These are phyloP conservation scores for Mormoops blainvillei DNA, from an alignment of 2,113 vertebrate species.

Conservation along the genomic window DNA sequence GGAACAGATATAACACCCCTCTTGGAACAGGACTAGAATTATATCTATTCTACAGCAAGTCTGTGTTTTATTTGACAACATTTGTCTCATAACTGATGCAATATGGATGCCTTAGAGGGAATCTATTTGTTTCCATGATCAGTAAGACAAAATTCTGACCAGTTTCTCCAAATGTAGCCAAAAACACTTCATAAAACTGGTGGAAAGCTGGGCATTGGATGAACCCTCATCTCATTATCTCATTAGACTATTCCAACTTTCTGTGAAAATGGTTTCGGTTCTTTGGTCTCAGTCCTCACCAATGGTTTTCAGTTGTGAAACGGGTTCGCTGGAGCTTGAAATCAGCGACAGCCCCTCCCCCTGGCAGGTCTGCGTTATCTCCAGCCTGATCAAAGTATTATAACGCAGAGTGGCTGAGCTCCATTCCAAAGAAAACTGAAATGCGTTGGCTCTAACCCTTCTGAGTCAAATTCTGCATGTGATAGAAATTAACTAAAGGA, in stretches of 20 bases:
- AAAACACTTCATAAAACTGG: not conserved
- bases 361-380: rapidly evolving
- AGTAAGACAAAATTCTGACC: not conserved
- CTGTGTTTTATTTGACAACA: not conserved
- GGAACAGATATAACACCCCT: rapidly evolving
- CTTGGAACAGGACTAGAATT: not conserved
- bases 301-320: not conserved
- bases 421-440: not conserved
- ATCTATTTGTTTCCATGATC: not conserved
- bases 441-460: not conserved
- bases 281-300: not conserved
- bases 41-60: not conserved
- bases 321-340: not conserved
- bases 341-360: not conserved
- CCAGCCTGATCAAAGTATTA: not conserved
- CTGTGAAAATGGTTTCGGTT: rapidly evolving
- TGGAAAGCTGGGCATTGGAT: rapidly evolving
- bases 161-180: not conserved
- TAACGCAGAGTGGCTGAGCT: not conserved
- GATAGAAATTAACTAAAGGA: not conserved
- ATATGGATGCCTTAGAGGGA: not conserved
- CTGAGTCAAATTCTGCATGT: not conserved
- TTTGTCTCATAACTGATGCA: not conserved
- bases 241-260: not conserved
- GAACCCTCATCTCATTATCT: not conserved